These are phyloP conservation scores for Cyprinodon brontotheroides DNA, from an alignment of 2,113 vertebrate species.

Conservation along the genomic window DNA sequence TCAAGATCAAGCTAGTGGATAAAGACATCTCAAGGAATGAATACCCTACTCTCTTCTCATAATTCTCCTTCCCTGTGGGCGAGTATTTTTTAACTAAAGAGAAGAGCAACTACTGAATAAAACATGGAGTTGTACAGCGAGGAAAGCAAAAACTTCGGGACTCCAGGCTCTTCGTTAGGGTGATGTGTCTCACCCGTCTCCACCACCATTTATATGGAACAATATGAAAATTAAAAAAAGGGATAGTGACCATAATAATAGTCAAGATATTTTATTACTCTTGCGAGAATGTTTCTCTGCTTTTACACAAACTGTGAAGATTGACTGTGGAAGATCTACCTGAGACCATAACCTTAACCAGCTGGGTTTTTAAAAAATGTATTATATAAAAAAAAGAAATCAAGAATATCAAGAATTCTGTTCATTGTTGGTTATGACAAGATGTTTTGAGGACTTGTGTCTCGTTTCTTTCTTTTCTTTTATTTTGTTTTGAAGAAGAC, in stretches of 20 bases:
- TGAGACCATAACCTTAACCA: conserved; percentile 89
- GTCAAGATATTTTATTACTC: conserved; percentile 97
- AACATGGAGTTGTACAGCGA: conserved; percentile 67
- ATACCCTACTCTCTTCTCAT: conserved; percentile 52
- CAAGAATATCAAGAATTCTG: conserved; percentile 82
- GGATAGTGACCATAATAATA: conserved; percentile 78
- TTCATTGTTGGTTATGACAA: conserved; percentile 89
- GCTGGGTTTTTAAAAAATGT: conserved; percentile 87
- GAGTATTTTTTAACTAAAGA: conserved; percentile 57
- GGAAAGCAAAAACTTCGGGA: conserved; percentile 60
- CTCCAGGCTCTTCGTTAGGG: conserved; percentile 56
- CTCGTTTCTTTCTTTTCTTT: conserved; percentile 71
- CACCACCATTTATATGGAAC: conserved; percentile 88
- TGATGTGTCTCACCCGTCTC: conserved; percentile 55
- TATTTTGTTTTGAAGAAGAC: conserved; percentile 83
- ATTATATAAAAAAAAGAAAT: conserved; percentile 81
- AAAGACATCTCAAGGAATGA: conserved; percentile 59
- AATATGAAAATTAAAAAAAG: conserved; percentile 83
- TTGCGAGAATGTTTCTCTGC: conserved; percentile 88
- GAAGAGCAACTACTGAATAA: conserved; percentile 62
- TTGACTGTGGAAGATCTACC: conserved; percentile 89
- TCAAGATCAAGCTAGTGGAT: conserved; percentile 47
- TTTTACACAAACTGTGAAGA: conserved; percentile 95
- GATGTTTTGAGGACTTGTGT: conserved; percentile 85
- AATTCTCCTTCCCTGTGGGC: conserved; percentile 52